Evolutionary conservation across 2,113 vertebrate species (phyloP), one percentile per base, ranked within the genome.

Genomic region (Elgaria multicarinata): DNA sequence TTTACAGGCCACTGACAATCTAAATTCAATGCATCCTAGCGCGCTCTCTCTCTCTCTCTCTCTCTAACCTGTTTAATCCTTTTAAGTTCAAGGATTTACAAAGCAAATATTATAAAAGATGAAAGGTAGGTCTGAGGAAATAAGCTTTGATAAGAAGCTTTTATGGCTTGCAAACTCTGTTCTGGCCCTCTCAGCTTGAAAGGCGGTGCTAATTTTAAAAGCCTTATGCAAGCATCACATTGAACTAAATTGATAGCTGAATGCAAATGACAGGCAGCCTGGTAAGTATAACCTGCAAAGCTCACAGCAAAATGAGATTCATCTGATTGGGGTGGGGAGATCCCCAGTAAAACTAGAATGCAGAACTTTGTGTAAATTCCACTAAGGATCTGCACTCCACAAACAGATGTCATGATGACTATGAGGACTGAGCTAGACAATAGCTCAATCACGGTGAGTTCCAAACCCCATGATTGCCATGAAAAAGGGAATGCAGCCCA

Each of bases 81-180:
- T 95, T 92, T 90, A 94, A 96, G 94, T 95, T 96, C 95, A 97
- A 97, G 95, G 95, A 96, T 96, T 94, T 96, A 92, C 91, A 97
- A 96, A 96, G 95, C 84, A 97, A 97, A 97, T 95, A 97, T 89
- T 93, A 95, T 96, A 95, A 96, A 97, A 96, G 97, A 96, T 96
- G 97, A 97, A 97, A 97, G 96, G 97, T 94, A 90, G 92, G 77
- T 90, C 88, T 91, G 94, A 97, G 97, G 97, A 97, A 97, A 97
- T 96, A 88, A 91, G 93, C 74, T 42, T 91, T 93, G 97, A 97
- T 97, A 97, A 97, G 95, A 95, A 50, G 93, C 87, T 93, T 96
- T 97, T 96, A 94, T 96, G 94, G 93, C 93, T 94, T 96, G 86
- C 96, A 96, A 95, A 96, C 93, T 92, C 91, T 87, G 91, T 89